Base-by-base conservation (phyloP, 2,797 vertebrate genomes). In the Adrianichthys oophorus region DNA sequence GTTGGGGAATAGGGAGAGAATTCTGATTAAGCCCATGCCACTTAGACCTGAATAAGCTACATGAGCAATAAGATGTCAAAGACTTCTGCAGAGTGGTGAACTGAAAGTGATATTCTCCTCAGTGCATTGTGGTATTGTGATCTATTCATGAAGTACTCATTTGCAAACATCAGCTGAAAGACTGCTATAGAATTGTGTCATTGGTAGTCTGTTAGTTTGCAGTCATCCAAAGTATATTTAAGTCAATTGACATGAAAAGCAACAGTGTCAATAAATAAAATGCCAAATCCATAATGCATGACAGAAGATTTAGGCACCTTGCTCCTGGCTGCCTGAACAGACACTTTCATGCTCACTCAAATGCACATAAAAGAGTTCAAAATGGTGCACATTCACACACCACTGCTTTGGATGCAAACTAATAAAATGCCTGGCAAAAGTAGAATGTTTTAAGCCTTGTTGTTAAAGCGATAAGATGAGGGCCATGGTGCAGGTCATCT, bases 401-500 rank as follows among this genome's bases (percentile, higher is more conserved):
- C 56, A 47, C 26, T 44, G 73, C 75, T 80, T 79, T 80, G 71
- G 77, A 78, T 83, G 65, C 78, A 74, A 82, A 74, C 67, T 77
- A 80, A 85, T 83, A 85, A 85, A 82, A 72, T 69, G 61, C 61
- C 68, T 74, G 62, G 72, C 76, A 82, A 67, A 69, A 55, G 77
- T 72, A 52, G 44, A 74, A 71, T 76, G 59, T 69, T 84, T 66
- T 76, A 69, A 73, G 69, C 63, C 76, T 45, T 48, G 68, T 79
- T 72, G 75, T 78, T 70, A 83, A 78, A 77, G 60, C 73, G 78
- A 86, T 83, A 83, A 80, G 79, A 83, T 82, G 81, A 77, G 63
- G 79, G 69, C 62, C 67, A 62, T 72, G 54, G 79, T 76, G 62
- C 64, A 43, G 86, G 84, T 88, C 86, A 80, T 70, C 75, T 70